Conservation (phyloP, 2,888 invertebrate genomes). For the Aplocera efformata region DNA sequence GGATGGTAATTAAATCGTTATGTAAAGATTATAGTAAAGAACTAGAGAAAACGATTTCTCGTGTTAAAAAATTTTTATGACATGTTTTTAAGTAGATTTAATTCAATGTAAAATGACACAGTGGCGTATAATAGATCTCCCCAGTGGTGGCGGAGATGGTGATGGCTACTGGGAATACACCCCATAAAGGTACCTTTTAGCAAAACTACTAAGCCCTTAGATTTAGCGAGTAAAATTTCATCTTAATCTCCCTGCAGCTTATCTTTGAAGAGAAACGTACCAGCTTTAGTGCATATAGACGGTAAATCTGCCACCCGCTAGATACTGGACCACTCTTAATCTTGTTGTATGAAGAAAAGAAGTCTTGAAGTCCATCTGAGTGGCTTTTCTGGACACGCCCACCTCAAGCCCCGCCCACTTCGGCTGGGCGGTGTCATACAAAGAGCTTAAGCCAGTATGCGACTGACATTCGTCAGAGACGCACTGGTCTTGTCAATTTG, state of each 20-base stretch:
- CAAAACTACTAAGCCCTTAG: no score
- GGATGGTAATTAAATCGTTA: no score
- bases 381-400: conserved; percentile 63
- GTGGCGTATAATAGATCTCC: no score
- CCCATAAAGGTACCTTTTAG: no score
- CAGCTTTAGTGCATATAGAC: not conserved
- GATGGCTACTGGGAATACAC: no score
- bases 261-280: conserved; percentile 1
- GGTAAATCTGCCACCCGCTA: conserved; percentile 1
- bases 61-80: no score
- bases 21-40: no score
- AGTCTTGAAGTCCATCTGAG: conserved; percentile 55
- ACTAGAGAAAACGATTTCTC: no score
- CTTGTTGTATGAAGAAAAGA: conserved; percentile 61
- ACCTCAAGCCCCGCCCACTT: conserved; percentile 58
- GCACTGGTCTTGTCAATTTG: conserved; percentile 22
- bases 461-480: conserved; percentile 31
- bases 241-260: no score
- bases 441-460: conserved; percentile 43
- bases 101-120: no score
- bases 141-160: no score
- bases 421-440: conserved; percentile 48
- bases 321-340: conserved; percentile 48
- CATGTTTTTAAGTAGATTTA: no score
- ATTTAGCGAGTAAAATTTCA: conserved; percentile 4